These are phyloP conservation scores for Sebastes vulpes DNA, from an alignment of 2,797 vertebrate species.

Conservation along the genomic window DNA sequence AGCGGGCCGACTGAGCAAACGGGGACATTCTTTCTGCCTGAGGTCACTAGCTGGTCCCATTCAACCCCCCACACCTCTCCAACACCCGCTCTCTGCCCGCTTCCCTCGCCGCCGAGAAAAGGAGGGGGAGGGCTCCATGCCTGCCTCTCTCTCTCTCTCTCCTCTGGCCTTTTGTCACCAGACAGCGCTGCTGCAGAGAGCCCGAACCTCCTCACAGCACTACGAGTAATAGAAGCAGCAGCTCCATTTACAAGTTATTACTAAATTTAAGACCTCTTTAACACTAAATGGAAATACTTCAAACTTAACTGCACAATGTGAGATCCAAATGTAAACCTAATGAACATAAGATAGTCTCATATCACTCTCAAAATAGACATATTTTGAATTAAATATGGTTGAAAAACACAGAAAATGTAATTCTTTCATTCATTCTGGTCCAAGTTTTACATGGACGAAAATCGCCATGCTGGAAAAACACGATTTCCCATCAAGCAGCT, in stretches of 20 bases:
- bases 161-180: conserved; percentile 85
- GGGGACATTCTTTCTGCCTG: conserved; percentile 95
- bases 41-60: conserved; percentile 96
- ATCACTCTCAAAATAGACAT: not conserved
- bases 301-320: not conserved
- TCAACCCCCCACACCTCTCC: conserved; percentile 88
- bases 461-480: not conserved
- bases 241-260: not conserved
- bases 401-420: not conserved
- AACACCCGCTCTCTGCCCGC: conserved; percentile 71
- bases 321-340: not conserved
- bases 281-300: not conserved
- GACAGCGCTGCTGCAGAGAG: conserved; percentile 60
- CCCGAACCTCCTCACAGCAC: conserved; percentile 33
- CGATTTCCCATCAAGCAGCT: not conserved
- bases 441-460: not conserved
- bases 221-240: conserved; percentile 9
- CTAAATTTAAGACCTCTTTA: not conserved
- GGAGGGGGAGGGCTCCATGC: conserved; percentile 82
- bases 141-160: conserved; percentile 59
- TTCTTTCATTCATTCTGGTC: too few relatives aligned
- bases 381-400: not conserved
- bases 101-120: conserved; percentile 60
- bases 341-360: not conserved
- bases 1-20: conserved; percentile 91